phyloP scores from a whole-genome alignment of 2,888 invertebrate genomes.

The Acheta domesticus region DNA sequence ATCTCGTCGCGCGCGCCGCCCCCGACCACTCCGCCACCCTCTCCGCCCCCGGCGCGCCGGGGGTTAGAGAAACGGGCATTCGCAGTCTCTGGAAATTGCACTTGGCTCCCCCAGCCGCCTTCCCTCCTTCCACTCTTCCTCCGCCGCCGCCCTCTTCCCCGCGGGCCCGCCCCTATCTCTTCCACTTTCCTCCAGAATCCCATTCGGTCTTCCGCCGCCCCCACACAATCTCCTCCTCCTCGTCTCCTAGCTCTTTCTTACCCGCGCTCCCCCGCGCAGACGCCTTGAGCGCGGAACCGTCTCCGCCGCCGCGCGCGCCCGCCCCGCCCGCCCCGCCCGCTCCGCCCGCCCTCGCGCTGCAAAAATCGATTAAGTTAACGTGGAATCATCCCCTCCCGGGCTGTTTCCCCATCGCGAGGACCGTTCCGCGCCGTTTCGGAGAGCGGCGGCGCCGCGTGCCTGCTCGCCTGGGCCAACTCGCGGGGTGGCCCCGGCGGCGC shows the following conservation, averaged over 20 bases:
- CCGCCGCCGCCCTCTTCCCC: not conserved
- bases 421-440: not conserved
- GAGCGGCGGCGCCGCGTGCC: not conserved
- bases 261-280: not conserved
- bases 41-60: not conserved
- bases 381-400: conserved; percentile 18
- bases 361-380: conserved; percentile 18
- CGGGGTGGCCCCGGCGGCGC: not conserved
- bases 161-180: not conserved
- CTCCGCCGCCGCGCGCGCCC: not conserved
- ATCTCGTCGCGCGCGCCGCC: conserved; percentile 18
- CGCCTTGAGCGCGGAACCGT: not conserved
- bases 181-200: conserved; percentile 18
- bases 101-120: conserved; percentile 5
- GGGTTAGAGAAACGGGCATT: conserved; percentile 11
- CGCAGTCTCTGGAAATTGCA: conserved; percentile 18
- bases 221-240: not conserved
- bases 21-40: not conserved
- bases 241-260: no score
- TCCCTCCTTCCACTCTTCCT: not conserved
- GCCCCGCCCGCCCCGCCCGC: not conserved
- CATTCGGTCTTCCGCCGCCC: conserved; percentile 5
- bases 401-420: conserved; percentile 6
- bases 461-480: not conserved
- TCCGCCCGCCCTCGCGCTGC: not conserved